Evolutionary conservation across 2,888 invertebrate genomes (phyloP), one percentile per base, ranked within the genome.

Genomic region (Drosophila mayaguana): DNA sequence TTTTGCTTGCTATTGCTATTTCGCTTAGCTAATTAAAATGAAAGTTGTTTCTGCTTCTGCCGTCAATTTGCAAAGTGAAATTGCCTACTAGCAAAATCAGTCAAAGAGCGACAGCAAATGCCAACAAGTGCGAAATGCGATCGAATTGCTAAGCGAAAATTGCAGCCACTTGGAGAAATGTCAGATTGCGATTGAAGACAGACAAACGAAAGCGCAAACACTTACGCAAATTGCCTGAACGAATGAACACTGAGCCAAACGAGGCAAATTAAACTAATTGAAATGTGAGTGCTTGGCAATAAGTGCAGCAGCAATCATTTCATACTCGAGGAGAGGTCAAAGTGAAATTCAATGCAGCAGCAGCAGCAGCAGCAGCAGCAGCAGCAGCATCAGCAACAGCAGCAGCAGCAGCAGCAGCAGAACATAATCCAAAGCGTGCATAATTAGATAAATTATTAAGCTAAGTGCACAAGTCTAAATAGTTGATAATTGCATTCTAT

Each of bases 21-120:
- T 61, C 70, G 54, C 69, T 68, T 65, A 54, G 78, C 85, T 86
- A 86, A 86, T 86, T 86, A 89, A 86, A 86, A 86, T 84, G 86
- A 86, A 86, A 86, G 86, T 86, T 84, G 56, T 76, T 64, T 56
- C n/a, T 57, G 59, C 51, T 42, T 38, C 63, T 60, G 53, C 48
- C 48, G 46, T 61, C 63, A 59, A 55, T 70, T 65, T 63, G 61
- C 75, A 68, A 71, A 88, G 85, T 81, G 84, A 85, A 85, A 85
- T 79, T 88, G 79, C 61, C 66, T 43, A 57, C 66, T 66, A 55
- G 67, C 50, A 8, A 18, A 32, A 50, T 50, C 74, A 62, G 59
- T 75, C 64, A 60, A 70, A 65, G 65, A 65, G 72, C 75, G 38
- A n/a, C 25, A 2, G 36, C 36, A 16, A 38, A 38, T 16, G 36